Base-by-base conservation (phyloP, 37 sponge, comb jelly and placozoan species). In the Halichondria panicea region DNA sequence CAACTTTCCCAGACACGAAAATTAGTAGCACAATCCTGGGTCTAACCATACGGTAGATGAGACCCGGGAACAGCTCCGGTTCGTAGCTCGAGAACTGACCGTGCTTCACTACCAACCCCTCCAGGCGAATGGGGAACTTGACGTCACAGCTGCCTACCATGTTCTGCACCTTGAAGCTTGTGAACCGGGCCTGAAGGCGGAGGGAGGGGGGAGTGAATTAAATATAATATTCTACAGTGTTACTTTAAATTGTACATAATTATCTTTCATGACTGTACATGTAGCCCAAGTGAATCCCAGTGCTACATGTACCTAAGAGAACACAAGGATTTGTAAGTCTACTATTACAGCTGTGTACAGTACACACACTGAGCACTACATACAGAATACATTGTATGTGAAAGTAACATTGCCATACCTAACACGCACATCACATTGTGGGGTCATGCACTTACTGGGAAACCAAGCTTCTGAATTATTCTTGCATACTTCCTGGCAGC, bases 131-230 rank as follows among this genome's bases (percentile, higher is more conserved):
- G 5, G 99, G 99, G 56, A 98, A 98, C 68, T 95, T 95, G 0
- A 98, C 99, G 60, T 98, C 99, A 79, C 96, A 95, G 55, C 99
- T 98, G 4, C 99, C 99, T 31, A 98, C 99, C 96, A 98, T 98
- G 66, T 98, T 98, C 67, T 98, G 99, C 6, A 98, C 85, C 78
- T 95, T 98, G 74, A 98, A 98, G 60, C 95, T 96, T 27, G 72
- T 87, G 81, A 98, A 98, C 39, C 83, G 79, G n/a, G 99, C 99
- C 94, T 93, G 22, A 13, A 55, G 44, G 33, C 46, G 46, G 43
- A 18, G 19, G 6, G 2, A 39, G n/a, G 39, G 21, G 19, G 21
- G 13, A 66, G 4, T 34, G 46, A 1, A 1, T 11, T 30, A 22
- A 63, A n/a, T n/a, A n/a, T n/a, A n/a, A n/a, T 3, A 2, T 28